Evolutionary conservation across 2,888 invertebrate genomes (phyloP).

Genomic region (Acanthoscelides obtectus): DNA sequence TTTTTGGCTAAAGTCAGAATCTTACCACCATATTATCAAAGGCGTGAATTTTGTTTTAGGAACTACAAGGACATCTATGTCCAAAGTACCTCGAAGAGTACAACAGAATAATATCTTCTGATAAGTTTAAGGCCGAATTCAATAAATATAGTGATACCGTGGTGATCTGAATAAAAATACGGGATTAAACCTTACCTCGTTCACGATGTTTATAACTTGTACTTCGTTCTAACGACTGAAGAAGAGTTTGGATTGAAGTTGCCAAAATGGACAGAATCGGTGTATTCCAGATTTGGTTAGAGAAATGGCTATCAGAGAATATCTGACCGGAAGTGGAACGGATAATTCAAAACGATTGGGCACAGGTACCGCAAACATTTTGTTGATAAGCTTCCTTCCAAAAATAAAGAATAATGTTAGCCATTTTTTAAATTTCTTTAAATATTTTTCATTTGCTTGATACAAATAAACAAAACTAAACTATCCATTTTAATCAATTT

Average conservation of each 20-base stretch:
- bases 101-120: conserved; percentile 8
- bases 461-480: no score
- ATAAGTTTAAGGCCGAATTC: conserved; percentile 46
- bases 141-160: conserved; percentile 48
- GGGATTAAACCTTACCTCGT: conserved; percentile 50
- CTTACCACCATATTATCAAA: neutral
- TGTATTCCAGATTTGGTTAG: conserved; percentile 39
- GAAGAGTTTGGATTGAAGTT: conserved; percentile 45
- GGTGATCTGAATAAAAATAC: conserved; percentile 48
- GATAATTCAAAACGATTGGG: neutral
- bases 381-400: neutral
- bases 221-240: conserved; percentile 59
- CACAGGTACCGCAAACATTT: neutral
- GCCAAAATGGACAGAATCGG: conserved; percentile 44
- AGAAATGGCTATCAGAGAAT: conserved; percentile 33
- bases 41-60: conserved; percentile 2
- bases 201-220: conserved; percentile 57
- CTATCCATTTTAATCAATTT: no score
- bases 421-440: no score
- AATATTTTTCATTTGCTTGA: no score
- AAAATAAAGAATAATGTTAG: no score
- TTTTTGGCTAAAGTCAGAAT: no score
- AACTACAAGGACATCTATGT: conserved; percentile 21
- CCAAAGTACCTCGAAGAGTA: conserved; percentile 26
- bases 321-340: conserved; percentile 32